Conservation (phyloP, 2,797 vertebrate genomes). For the Myotis planiceps region DNA sequence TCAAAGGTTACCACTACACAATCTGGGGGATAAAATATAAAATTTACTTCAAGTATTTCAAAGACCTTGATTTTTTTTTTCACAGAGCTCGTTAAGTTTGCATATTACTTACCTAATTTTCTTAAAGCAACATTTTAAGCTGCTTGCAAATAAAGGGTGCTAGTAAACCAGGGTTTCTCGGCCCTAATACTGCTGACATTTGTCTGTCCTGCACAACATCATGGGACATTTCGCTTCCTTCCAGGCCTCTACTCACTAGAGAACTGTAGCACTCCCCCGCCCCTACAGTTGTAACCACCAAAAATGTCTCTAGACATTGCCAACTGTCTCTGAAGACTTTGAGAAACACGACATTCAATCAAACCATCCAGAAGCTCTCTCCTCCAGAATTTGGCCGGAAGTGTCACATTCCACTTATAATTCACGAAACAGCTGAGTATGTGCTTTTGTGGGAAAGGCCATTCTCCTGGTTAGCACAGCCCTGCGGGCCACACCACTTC, state of each 20-base stretch:
- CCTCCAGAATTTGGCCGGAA: background rate
- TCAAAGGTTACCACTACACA: background rate
- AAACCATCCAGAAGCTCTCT: background rate
- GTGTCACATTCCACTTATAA: background rate
- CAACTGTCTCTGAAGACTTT: background rate
- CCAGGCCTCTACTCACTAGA: background rate
- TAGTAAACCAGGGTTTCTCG: background rate
- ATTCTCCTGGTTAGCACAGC: accelerated
- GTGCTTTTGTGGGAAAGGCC: background rate
- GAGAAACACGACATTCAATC: background rate
- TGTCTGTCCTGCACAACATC: background rate
- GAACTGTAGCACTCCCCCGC: background rate
- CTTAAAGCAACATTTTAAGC: background rate
- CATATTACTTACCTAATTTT: background rate
- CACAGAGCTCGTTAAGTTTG: background rate
- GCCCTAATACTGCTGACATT: accelerated
- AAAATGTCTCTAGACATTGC: background rate
- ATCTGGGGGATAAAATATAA: background rate
- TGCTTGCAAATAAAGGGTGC: background rate
- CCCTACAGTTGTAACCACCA: background rate
- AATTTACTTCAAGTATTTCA: background rate
- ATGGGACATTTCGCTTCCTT: accelerated
- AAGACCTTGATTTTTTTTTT: background rate
- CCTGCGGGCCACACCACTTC: background rate
- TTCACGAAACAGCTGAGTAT: background rate